These are phyloP conservation scores for Malurus cyaneus DNA, from an alignment of 2,113 vertebrate genomes.

Conservation along the genomic window DNA sequence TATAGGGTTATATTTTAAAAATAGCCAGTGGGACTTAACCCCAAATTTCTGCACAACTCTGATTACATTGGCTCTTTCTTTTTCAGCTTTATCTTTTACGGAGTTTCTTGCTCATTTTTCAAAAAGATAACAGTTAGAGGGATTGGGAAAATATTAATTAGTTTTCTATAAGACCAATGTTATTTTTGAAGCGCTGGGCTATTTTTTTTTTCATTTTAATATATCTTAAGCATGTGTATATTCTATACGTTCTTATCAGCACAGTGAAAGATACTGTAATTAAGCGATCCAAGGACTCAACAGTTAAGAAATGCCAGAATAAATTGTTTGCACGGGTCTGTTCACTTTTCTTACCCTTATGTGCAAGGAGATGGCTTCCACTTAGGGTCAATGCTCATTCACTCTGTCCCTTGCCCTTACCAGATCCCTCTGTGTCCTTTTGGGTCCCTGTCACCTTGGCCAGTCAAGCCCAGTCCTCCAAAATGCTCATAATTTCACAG, in stretches of 20 bases:
- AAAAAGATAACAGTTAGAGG: background rate
- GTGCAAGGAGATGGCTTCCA: background rate
- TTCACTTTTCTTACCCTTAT: background rate
- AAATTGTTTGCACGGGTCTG: background rate
- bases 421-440: background rate
- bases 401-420: background rate
- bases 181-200: background rate
- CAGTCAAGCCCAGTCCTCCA: background rate
- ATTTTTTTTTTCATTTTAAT: background rate
- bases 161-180: background rate
- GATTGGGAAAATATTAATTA: background rate
- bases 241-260: background rate
- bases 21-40: background rate
- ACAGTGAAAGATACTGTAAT: background rate
- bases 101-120: background rate
- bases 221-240: background rate
- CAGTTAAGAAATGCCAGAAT: background rate
- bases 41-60: background rate
- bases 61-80: background rate
- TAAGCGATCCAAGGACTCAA: background rate
- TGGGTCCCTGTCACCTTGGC: background rate
- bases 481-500: background rate
- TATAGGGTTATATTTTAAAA: background rate
- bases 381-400: background rate
- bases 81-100: constrained; percentile 12